Base-by-base conservation (phyloP, 1,140 invertebrate species). In the Drosophila dunni region DNA sequence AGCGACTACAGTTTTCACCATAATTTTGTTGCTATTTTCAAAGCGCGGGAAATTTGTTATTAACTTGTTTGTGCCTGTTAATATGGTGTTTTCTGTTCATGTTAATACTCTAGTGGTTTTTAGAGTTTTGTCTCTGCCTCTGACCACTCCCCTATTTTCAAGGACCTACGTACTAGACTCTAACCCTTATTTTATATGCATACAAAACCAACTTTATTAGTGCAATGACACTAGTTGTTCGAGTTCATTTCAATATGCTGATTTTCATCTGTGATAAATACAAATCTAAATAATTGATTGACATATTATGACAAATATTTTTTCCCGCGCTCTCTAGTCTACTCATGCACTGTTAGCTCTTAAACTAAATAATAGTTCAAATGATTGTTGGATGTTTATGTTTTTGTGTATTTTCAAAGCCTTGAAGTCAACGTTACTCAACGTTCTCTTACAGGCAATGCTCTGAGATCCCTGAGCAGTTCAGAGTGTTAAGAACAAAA, bases 391-490 rank as follows among this genome's bases (percentile, higher is more conserved):
- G 36, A 48, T 61, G 46, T 48, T 61, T 13, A 17, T 45, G 46
- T 48, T 61, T 13, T 17, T 45, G 44, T 38, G 51, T 56, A 56
- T 42, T 45, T 58, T 58, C 15, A 17, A 66, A 60, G 75, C 93
- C 92, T 93, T 93, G 92, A 94, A 94, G 64, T 63, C 75, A 74
- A 77, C 63, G 74, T 67, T 71, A 54, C 56, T 17, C 58, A 73
- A 77, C 63, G 70, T 78, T 78, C 46, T 78, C 71, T 78, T 78
- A 17, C 71, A 78, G 75, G 60, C 75, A 33, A 42, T 74, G 33
- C 62, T 50, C 17, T 73, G 29, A 78, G 68, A 58, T 29, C 58
- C 58, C 60, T 80, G 42, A 76, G 42, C 42, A 70, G 51, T 34
- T 50, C 61, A 71, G 51, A 64, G 68, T 56, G 48, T 56, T 71